These are phyloP conservation scores for Lycia hirtaria DNA, from an alignment of 2,888 invertebrate genomes.

Conservation along the genomic window DNA sequence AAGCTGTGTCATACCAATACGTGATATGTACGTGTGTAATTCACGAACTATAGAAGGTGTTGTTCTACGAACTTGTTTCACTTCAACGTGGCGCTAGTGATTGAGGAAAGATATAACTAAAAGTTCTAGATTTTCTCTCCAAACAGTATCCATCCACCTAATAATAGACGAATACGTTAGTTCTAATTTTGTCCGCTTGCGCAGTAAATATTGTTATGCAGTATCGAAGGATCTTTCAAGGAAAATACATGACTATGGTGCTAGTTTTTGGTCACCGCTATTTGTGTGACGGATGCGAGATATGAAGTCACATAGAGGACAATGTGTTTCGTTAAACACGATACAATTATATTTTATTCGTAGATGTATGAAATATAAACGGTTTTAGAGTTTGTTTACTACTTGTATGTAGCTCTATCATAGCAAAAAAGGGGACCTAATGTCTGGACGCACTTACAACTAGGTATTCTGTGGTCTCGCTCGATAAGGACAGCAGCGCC, in stretches of 20 bases:
- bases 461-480: too few species aligned
- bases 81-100: not conserved
- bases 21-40: constrained; percentile 5
- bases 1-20: too few species aligned
- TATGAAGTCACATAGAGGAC: not conserved
- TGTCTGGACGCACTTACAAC: too few species aligned
- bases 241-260: constrained; percentile 1
- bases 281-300: not conserved
- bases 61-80: not conserved
- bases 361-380: not conserved
- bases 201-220: not conserved
- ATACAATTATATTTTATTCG: not conserved
- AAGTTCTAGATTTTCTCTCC: not conserved
- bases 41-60: not conserved
- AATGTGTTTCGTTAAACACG: not conserved
- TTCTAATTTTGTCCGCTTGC: not conserved
- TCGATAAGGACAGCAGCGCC: too few species aligned
- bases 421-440: too few species aligned
- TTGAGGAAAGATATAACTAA: not conserved
- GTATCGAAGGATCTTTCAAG: constrained; percentile 2
- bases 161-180: too few species aligned
- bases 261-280: constrained; percentile 5
- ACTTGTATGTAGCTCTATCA: too few species aligned
- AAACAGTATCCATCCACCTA: not conserved
- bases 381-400: too few species aligned